A percentile compares a stretch with the other conserved stretches of the same genome.
phyloP scores from a whole-genome alignment of 2,113 vertebrate species.

The Megaceryle torquata region DNA sequence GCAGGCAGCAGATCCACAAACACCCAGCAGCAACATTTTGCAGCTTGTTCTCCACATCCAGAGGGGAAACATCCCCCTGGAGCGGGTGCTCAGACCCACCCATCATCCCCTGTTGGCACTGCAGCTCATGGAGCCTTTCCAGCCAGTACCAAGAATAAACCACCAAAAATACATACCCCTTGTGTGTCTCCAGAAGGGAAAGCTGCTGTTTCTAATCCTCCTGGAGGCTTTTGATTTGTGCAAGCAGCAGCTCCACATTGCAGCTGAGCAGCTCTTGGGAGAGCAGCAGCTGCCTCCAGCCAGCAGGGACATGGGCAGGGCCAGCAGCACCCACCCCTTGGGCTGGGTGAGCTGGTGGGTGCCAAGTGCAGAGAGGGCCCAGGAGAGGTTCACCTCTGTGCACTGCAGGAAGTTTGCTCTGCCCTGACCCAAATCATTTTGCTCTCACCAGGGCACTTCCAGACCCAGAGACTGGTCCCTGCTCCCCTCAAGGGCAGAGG shows the following conservation, averaged over 20 bases:
- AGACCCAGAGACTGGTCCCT: not conserved
- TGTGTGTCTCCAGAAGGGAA: not conserved
- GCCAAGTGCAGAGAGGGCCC: not conserved
- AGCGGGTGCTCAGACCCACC: not conserved
- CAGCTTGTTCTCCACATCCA: not conserved
- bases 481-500: not conserved
- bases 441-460: not conserved
- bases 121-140: not conserved
- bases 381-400: not conserved
- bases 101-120: not conserved
- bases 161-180: not conserved
- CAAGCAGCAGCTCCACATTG: rapidly evolving
- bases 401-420: not conserved
- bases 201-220: not conserved
- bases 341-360: not conserved
- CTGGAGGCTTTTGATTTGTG: not conserved
- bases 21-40: rapidly evolving
- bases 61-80: not conserved
- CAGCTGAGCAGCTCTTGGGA: not conserved
- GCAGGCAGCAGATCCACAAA: not conserved
- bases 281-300: not conserved
- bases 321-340: not conserved
- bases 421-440: not conserved
- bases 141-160: not conserved
- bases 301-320: not conserved